These are phyloP conservation scores for Eubasilissa splendida DNA, from an alignment of 2,888 invertebrate species.

Conservation along the genomic window DNA sequence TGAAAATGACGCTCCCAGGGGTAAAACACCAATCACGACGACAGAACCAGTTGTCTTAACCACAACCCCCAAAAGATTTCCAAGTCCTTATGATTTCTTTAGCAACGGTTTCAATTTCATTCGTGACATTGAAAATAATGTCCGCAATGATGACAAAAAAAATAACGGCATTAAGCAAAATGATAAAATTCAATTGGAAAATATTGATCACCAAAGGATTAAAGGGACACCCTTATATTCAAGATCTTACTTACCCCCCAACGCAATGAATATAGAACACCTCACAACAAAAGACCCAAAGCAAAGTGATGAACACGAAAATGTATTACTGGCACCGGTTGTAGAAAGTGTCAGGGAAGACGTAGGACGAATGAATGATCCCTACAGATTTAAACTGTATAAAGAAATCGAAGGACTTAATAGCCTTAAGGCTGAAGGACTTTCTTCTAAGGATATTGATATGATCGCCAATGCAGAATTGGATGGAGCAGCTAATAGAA, in stretches of 20 bases:
- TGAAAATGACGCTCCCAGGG: conserved; percentile 41
- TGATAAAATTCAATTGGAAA: conserved; percentile 17
- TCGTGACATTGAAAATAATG: conserved; percentile 23
- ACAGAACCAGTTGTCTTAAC: conserved; percentile 14
- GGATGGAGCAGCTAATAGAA: conserved; percentile 58
- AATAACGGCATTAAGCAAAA: neutral
- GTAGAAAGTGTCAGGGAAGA: conserved; percentile 48
- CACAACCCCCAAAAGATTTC: conserved; percentile 20
- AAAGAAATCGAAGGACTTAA: conserved; percentile 68
- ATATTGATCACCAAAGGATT: conserved; percentile 32
- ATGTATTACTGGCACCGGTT: conserved; percentile 48
- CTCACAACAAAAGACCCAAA: conserved; percentile 33
- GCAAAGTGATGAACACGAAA: conserved; percentile 38
- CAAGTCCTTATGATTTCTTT: conserved; percentile 40
- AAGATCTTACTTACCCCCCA: conserved; percentile 38
- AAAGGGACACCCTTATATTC: conserved; percentile 57
- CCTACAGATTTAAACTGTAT: conserved; percentile 66
- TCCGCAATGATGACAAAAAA: neutral
- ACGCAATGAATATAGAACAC: conserved; percentile 31
- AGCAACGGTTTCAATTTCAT: conserved; percentile 36
- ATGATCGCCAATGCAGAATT: conserved; percentile 66
- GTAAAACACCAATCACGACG: conserved; percentile 11
- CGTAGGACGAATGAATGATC: conserved; percentile 59
- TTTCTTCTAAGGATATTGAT: conserved; percentile 68
- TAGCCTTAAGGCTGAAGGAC: conserved; percentile 69